Conservation (phyloP, 2,113 vertebrate species). For the Corvus cornix region DNA sequence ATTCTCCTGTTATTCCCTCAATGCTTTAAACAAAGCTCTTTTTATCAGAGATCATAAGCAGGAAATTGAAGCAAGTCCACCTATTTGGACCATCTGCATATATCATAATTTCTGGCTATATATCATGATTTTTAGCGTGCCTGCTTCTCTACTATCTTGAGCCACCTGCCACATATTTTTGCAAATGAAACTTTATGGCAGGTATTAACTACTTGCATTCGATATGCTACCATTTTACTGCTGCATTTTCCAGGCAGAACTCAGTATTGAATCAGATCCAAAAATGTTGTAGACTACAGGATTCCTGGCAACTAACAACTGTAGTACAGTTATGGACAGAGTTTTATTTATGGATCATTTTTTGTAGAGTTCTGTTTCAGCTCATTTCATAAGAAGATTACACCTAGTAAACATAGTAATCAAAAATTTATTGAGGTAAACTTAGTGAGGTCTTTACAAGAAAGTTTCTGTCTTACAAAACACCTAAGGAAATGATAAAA, state of each 20-base stretch:
- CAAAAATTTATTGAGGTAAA: neutral
- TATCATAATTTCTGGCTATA: neutral
- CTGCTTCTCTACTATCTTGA: neutral
- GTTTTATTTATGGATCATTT: neutral
- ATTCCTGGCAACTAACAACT: neutral
- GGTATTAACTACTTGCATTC: neutral
- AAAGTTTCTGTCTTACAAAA: neutral
- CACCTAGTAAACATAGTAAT: neutral
- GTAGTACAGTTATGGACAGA: neutral
- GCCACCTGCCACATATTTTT: neutral
- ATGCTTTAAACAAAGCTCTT: neutral
- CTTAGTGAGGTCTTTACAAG: neutral
- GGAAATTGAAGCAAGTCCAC: neutral
- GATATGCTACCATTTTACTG: neutral
- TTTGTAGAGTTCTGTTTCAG: neutral
- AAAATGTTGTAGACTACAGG: neutral
- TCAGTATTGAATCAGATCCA: neutral
- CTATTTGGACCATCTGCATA: neutral
- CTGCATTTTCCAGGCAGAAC: neutral
- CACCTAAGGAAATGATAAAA: rapidly evolving
- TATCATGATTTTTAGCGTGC: neutral
- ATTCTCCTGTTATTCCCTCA: neutral
- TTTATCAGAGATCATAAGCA: neutral
- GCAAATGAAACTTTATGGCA: neutral
- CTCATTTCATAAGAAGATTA: neutral